Evolutionary conservation across 2,113 vertebrate genomes (phyloP).

Genomic region (Cyanoderma ruficeps): DNA sequence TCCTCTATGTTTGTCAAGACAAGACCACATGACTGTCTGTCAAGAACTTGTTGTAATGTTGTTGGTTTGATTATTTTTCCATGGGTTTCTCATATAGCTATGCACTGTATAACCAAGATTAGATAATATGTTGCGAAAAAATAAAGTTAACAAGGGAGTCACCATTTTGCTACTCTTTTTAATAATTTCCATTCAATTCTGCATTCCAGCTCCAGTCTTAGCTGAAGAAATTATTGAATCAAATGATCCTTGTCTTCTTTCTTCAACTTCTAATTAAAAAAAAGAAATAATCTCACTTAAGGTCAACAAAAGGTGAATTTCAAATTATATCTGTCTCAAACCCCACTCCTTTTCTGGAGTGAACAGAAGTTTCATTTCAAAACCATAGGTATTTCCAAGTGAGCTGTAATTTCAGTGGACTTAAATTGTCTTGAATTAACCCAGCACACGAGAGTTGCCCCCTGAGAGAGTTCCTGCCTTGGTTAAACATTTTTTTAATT

Average conservation of each 20-base stretch:
- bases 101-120: constrained; percentile 52
- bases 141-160: constrained; percentile 1
- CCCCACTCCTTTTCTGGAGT: neutral
- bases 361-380: neutral
- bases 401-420: neutral
- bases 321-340: neutral
- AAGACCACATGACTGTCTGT: neutral
- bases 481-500: constrained; percentile 62
- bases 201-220: neutral
- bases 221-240: neutral
- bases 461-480: constrained; percentile 7
- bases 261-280: neutral
- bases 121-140: constrained; percentile 31
- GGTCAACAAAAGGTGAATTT: constrained; percentile 12
- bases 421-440: neutral
- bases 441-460: neutral
- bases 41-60: neutral
- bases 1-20: neutral
- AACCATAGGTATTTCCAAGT: neutral
- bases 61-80: constrained; percentile 44
- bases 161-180: neutral
- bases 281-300: neutral
- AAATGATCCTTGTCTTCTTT: neutral
- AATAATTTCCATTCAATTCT: neutral
- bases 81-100: neutral